Conservation (phyloP, 2,113 vertebrate species). For the Tenebrosternarchus preto region DNA sequence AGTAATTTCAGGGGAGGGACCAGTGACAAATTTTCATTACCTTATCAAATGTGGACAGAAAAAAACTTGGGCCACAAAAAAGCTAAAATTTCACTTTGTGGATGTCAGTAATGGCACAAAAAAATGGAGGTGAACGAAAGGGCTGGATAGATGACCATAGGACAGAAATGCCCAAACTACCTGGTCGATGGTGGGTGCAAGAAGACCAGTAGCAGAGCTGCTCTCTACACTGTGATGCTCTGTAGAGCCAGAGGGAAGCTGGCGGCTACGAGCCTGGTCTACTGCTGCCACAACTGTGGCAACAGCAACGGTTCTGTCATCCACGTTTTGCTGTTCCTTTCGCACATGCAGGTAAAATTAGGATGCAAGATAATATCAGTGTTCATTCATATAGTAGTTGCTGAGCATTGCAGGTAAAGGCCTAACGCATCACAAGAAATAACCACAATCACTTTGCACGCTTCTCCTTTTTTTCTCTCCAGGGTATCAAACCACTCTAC, state of each 20-base stretch:
- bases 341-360: constrained; percentile 59
- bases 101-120: constrained; percentile 10
- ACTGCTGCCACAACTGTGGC: constrained; percentile 87
- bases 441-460: constrained; percentile 15
- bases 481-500: neutral
- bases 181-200: constrained; percentile 79
- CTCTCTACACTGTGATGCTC: constrained; percentile 76
- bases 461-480: neutral
- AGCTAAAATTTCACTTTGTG: constrained; percentile 21
- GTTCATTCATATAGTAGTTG: neutral
- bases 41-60: neutral
- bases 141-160: constrained; percentile 24
- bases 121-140: constrained; percentile 29
- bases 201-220: constrained; percentile 74
- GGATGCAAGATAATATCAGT: constrained; percentile 28
- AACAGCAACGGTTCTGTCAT: constrained; percentile 81
- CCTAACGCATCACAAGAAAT: neutral
- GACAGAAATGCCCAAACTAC: constrained; percentile 66
- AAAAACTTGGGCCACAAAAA: constrained; percentile 49
- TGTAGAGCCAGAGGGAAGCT: constrained; percentile 73
- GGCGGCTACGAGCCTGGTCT: constrained; percentile 86
- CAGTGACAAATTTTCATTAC: neutral
- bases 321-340: constrained; percentile 74
- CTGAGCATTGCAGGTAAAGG: constrained; percentile 7
- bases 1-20: neutral